Evolutionary conservation across 2,113 vertebrate species (phyloP), one percentile per base, ranked within the genome.

Genomic region (Phainopepla nitens): DNA sequence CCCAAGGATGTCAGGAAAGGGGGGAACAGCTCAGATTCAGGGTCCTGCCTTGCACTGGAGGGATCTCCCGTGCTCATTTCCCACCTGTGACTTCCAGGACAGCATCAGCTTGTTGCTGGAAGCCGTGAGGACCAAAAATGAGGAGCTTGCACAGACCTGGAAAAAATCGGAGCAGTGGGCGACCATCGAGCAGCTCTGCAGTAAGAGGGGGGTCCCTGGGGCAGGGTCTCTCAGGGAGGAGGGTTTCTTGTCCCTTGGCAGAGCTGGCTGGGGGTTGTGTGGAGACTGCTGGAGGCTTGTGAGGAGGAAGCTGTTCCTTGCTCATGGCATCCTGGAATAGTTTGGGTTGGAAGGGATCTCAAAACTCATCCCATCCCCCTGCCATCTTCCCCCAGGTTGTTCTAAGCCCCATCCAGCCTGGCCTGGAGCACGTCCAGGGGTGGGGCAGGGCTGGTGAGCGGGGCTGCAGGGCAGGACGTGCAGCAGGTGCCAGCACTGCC

Each of bases 151-250:
- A 2, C 99, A 99, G 97, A 99, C 99, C 19, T 99, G 99, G 99
- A 99, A 99, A 96, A 99, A 99, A 92, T 99, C 99, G 0, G 99
- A 99, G 97, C 99, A 99, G 96, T 99, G 99, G 99, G 99, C 99
- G 25, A 99, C 99, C 93, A 99, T 99, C 5, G 99, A 99, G 97
- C 99, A 99, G 96, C 98, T 99, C 64, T 99, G 99, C 97, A 99
- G 99, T 99, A 95, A 99, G 99, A 31, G 19, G 12, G 22, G 33
- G 25, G 25, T 35, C 20, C 29, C 54, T 45, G 22, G 29, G 66
- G 35, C 17, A 10, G 25, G 56, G 35, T 24, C 42, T n/a, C 57
- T 60, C 22, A 10, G 70, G n/a, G 29, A 33, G 17, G 82, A 44
- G 35, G 13, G 18, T 44, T 65, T 27, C 36, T 71, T 19, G 16